phyloP scores from a whole-genome alignment of 2,888 invertebrate species.

The Drosophila kokeensis region DNA sequence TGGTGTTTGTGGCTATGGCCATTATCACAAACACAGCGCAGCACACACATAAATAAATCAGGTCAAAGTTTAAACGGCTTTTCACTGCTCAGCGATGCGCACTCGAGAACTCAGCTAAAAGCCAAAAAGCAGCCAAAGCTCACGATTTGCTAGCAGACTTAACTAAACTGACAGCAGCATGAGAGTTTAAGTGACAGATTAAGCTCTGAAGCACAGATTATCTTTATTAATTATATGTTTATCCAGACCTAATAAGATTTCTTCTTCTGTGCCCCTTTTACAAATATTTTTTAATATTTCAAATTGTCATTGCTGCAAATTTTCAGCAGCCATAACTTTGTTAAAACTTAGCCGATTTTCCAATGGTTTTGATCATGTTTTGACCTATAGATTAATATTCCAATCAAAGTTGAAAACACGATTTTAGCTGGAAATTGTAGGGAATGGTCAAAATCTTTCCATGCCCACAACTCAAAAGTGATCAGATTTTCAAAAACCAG shows the following conservation, averaged over 20 bases:
- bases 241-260: neutral
- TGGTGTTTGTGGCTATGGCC: conserved; percentile 28
- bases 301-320: no score
- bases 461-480: no score
- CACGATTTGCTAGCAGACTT: neutral
- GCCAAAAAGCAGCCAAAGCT: neutral
- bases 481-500: no score
- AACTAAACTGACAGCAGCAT: neutral
- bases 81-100: conserved; percentile 35
- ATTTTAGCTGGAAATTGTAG: neutral
- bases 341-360: neutral
- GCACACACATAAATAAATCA: conserved; percentile 57
- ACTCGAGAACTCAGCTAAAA: conserved; percentile 18
- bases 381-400: rapidly evolving
- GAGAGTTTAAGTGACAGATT: neutral
- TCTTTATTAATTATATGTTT: neutral
- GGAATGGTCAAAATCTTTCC: no score
- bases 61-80: conserved; percentile 56
- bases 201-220: no score
- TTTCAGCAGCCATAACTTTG: neutral
- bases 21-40: conserved; percentile 49
- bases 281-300: neutral
- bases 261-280: neutral
- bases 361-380: neutral
- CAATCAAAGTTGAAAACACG: neutral